phyloP scores from a whole-genome alignment of 2,113 vertebrate species.

The Sigmodon hispidus region DNA sequence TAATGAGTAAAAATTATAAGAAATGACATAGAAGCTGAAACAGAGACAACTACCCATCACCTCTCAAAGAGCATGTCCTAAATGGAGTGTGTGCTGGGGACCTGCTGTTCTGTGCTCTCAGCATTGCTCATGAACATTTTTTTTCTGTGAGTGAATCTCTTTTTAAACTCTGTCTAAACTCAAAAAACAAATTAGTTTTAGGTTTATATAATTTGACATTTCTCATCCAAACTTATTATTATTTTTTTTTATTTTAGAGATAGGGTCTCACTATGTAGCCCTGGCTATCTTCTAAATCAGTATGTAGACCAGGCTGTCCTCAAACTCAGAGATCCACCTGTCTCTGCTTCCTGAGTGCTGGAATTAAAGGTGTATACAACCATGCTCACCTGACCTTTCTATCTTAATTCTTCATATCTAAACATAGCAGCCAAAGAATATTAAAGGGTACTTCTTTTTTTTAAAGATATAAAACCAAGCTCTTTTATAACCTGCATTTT shows the following conservation, averaged over 20 bases:
- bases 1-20: neutral
- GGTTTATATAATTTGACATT: neutral
- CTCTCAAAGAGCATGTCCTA: neutral
- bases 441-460: neutral
- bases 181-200: neutral
- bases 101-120: neutral
- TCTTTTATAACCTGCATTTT: constrained; percentile 25
- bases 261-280: neutral
- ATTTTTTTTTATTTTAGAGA: neutral
- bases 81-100: neutral
- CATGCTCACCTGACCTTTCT: neutral
- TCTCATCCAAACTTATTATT: neutral
- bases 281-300: neutral
- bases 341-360: neutral
- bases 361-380: neutral
- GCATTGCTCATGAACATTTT: neutral
- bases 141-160: neutral
- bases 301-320: neutral
- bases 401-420: neutral
- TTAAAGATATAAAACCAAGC: constrained; percentile 17
- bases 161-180: neutral
- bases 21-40: constrained; percentile 3
- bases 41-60: neutral
- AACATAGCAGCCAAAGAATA: neutral
- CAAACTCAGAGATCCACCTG: neutral